Percentiles rank a stretch among this genome's conserved stretches.
phyloP scores from a whole-genome alignment of 2,113 vertebrate genomes.

The Hemicordylus capensis region DNA sequence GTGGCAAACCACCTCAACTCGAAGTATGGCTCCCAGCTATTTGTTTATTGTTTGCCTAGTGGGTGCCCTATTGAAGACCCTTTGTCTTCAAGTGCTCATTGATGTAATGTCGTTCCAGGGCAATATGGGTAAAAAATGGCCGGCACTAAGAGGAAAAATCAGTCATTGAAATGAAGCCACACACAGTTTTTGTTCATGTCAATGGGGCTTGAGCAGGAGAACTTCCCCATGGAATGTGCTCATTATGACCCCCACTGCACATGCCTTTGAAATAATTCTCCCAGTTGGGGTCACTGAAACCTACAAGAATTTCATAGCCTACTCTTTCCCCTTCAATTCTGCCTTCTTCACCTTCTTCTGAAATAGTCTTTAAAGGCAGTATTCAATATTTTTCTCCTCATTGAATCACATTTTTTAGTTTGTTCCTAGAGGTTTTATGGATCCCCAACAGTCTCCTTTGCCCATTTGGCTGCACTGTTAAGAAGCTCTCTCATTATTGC shows the following conservation, averaged over 20 bases:
- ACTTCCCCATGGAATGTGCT: not conserved
- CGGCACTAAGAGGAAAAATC: no score
- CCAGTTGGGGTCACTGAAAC: not conserved
- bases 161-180: no score
- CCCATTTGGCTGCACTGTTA: conserved; percentile 56
- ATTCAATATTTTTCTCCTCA: conserved; percentile 50
- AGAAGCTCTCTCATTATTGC: conserved; percentile 70
- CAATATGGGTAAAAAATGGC: no score
- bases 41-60: no score
- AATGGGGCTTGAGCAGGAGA: no score
- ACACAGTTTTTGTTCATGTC: not conserved
- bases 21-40: no score
- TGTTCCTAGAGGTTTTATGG: conserved; percentile 54
- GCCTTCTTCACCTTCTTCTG: conserved; percentile 28
- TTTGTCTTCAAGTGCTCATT: no score
- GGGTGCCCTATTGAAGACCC: no score
- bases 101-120: no score
- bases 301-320: not conserved
- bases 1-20: no score
- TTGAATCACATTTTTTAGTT: conserved; percentile 63
- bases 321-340: conserved; percentile 31
- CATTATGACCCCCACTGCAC: not conserved
- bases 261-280: not conserved
- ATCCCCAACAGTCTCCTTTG: conserved; percentile 54
- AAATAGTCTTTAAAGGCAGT: conserved; percentile 55